phyloP scores from a whole-genome alignment of 1,140 invertebrate species.

The Lanistes nyassanus region DNA sequence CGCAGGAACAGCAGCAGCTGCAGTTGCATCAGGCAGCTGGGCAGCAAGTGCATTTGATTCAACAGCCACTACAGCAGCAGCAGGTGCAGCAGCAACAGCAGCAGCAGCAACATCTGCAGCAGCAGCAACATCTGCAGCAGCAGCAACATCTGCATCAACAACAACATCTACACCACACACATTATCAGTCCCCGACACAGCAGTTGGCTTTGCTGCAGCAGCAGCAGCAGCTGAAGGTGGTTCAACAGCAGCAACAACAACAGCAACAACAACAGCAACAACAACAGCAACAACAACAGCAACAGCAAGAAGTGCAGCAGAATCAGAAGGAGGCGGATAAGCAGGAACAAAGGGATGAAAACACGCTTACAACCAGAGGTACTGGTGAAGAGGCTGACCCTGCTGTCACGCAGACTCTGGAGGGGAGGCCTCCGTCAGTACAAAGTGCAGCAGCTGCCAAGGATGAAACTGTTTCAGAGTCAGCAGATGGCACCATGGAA shows the following conservation, averaged over 20 bases:
- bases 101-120: not conserved
- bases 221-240: not conserved
- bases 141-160: not conserved
- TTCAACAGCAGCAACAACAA: not conserved
- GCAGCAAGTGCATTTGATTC: not conserved
- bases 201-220: not conserved
- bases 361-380: not conserved
- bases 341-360: not conserved
- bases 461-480: not conserved
- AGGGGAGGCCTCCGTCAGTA: not conserved
- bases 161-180: not conserved
- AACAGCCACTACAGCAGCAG: not conserved
- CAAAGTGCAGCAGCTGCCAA: not conserved
- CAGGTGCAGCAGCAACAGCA: not conserved
- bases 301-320: not conserved
- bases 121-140: not conserved
- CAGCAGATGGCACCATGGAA: constrained; percentile 1
- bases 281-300: not conserved
- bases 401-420: not conserved
- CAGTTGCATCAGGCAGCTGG: not conserved
- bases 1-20: not conserved
- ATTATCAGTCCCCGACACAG: not conserved
- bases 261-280: not conserved
- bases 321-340: not conserved
- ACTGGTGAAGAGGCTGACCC: not conserved